Evolutionary conservation across 2,113 vertebrate species (phyloP).

Genomic region (Epinephelus moara): DNA sequence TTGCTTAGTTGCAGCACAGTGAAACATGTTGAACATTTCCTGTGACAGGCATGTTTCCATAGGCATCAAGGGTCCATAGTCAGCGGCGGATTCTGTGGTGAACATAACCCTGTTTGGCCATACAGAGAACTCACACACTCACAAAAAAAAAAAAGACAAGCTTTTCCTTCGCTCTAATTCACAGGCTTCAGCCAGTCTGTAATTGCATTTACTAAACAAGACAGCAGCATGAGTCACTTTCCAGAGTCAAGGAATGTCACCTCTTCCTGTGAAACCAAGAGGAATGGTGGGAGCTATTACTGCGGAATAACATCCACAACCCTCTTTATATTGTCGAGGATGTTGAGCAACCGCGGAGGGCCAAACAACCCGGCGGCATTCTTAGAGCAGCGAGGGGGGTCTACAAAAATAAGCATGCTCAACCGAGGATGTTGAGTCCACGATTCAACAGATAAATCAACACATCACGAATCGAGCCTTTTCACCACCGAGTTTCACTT

Average conservation of each 20-base stretch:
- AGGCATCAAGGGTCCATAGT: conserved; percentile 40
- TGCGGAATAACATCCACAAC: conserved; percentile 58
- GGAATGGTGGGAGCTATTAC: conserved; percentile 43
- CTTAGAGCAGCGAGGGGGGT: conserved; percentile 41
- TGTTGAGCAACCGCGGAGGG: conserved; percentile 56
- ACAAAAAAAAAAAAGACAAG: conserved; percentile 11
- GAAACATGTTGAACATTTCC: conserved; percentile 85
- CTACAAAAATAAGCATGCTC: conserved; percentile 61
- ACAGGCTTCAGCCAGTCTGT: conserved; percentile 47
- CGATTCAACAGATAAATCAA: conserved; percentile 50
- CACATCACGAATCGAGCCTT: conserved; percentile 30
- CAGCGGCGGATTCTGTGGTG: conserved; percentile 38
- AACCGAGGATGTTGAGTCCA: conserved; percentile 55
- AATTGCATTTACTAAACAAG: conserved; percentile 72
- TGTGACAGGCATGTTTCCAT: conserved; percentile 77
- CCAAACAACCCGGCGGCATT: conserved; percentile 50
- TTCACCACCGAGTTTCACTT: conserved; percentile 31
- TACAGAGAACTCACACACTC: conserved; percentile 50
- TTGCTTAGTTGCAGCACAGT: conserved; percentile 63
- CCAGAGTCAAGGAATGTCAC: conserved; percentile 69
- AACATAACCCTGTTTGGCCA: conserved; percentile 69
- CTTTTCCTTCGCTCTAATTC: conserved; percentile 44
- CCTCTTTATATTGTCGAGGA: conserved; percentile 53
- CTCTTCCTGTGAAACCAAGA: conserved; percentile 64
- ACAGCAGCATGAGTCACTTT: conserved; percentile 73